Conservation (phyloP, 2,113 vertebrate genomes). For the Pimephales promelas region DNA sequence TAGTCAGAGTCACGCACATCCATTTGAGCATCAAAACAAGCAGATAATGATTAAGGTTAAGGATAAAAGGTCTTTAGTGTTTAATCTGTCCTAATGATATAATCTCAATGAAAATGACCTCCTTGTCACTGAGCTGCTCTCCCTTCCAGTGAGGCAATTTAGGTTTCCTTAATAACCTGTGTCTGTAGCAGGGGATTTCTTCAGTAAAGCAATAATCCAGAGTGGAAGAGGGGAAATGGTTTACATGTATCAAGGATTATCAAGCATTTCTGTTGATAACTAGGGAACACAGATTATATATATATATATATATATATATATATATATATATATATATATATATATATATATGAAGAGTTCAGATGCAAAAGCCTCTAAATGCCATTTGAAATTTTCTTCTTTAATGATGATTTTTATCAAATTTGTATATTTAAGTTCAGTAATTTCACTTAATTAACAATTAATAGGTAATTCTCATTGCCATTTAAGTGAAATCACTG, state of each 20-base stretch:
- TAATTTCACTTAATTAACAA: no score
- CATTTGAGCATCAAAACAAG: conserved; percentile 30
- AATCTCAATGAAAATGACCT: conserved; percentile 33
- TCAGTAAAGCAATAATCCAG: conserved; percentile 34
- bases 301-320: no score
- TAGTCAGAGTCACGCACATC: conserved; percentile 8
- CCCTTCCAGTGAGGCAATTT: conserved; percentile 36
- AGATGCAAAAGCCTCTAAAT: no score
- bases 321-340: no score
- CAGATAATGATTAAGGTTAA: background rate
- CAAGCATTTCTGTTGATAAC: conserved; percentile 2
- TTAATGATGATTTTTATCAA: no score
- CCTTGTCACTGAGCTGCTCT: conserved; percentile 34
- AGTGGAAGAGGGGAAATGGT: conserved; percentile 14
- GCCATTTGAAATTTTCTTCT: no score
- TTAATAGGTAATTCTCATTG: no score
- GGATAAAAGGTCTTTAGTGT: conserved; percentile 33
- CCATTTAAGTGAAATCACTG: no score
- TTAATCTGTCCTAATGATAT: conserved; percentile 46
- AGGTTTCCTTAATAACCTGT: conserved; percentile 44
- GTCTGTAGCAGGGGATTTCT: conserved; percentile 26
- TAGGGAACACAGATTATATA: background rate
- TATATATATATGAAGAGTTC: no score
- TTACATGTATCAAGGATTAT: background rate
- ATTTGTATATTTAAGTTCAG: no score